phyloP scores from a whole-genome alignment of 2,888 invertebrate genomes.

The Apantesis nais region DNA sequence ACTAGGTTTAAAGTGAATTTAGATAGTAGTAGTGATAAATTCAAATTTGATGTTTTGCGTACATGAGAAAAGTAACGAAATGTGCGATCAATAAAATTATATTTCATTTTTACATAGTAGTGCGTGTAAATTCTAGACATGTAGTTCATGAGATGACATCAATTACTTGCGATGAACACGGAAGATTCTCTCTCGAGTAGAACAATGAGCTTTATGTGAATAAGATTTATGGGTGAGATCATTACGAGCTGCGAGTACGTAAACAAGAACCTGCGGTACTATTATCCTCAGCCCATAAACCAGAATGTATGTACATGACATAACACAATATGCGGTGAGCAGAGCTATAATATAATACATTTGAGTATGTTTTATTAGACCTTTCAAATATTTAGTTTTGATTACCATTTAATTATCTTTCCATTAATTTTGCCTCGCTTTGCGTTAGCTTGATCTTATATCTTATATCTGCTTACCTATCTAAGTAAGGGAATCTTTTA shows the following conservation, averaged over 20 bases:
- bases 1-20: no score
- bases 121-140: neutral
- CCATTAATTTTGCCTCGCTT: neutral
- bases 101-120: neutral
- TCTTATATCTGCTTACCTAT: no score
- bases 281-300: conserved; percentile 7
- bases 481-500: no score
- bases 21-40: no score
- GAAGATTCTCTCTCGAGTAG: conserved; percentile 4
- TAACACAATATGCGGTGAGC: neutral
- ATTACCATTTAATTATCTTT: neutral
- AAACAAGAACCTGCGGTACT: conserved; percentile 9
- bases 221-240: conserved; percentile 18
- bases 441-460: no score
- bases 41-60: no score
- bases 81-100: neutral
- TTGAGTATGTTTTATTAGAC: no score
- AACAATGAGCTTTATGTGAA: conserved; percentile 11
- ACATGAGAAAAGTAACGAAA: no score
- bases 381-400: neutral
- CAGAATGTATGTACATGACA: neutral
- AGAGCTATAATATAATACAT: no score
- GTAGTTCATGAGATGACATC: conserved; percentile 4
- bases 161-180: conserved; percentile 9
- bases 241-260: conserved; percentile 3